These are phyloP conservation scores for Streptopelia turtur DNA, from an alignment of 2,797 vertebrate species.

Conservation along the genomic window DNA sequence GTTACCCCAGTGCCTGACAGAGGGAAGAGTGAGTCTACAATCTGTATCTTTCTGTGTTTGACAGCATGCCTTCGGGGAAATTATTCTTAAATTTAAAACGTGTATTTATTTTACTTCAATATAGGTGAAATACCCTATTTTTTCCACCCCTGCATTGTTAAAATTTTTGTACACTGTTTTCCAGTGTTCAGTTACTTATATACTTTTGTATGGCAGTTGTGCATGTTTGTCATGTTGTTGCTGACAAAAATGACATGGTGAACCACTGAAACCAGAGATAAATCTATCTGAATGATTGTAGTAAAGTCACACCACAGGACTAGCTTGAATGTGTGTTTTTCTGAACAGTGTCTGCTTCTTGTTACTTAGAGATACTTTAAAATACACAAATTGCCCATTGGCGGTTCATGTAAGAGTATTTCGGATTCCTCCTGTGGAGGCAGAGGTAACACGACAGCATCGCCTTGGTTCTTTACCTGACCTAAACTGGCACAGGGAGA, in stretches of 20 bases:
- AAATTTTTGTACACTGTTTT: neutral
- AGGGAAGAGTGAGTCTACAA: neutral
- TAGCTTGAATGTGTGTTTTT: conserved; percentile 22
- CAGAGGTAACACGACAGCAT: neutral
- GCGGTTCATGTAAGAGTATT: neutral
- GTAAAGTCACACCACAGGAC: neutral
- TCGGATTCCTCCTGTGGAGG: rapidly evolving
- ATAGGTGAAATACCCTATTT: rapidly evolving
- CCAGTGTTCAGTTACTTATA: rapidly evolving
- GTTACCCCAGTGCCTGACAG: neutral
- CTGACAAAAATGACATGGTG: neutral
- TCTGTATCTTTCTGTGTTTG: neutral
- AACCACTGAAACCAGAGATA: neutral
- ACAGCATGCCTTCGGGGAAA: neutral
- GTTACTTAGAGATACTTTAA: conserved; percentile 23
- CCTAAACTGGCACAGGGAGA: rapidly evolving
- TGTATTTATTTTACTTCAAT: neutral
- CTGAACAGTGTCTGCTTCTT: conserved; percentile 47
- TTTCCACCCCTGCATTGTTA: neutral
- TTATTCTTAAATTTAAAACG: neutral
- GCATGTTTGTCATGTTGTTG: neutral
- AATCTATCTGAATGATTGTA: neutral
- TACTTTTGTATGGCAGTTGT: neutral
- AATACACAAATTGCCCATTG: neutral
- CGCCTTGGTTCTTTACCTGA: neutral